These are phyloP conservation scores for Bubo scandiacus DNA, from an alignment of 2,113 vertebrate species.

Conservation along the genomic window DNA sequence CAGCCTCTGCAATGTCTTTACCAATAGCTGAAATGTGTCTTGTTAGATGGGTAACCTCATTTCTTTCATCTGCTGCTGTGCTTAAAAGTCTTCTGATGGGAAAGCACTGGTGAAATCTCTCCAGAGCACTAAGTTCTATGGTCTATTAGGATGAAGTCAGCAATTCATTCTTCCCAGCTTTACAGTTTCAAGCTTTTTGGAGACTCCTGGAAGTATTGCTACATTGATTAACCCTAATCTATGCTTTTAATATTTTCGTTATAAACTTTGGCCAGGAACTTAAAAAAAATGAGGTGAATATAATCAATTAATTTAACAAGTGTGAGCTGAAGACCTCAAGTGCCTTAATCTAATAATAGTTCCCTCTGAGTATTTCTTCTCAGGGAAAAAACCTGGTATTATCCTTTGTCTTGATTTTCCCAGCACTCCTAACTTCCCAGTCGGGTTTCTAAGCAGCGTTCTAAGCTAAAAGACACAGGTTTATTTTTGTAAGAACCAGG, in stretches of 20 bases:
- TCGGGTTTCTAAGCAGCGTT: neutral
- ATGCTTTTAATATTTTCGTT: neutral
- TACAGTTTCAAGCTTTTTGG: neutral
- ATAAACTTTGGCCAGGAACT: neutral
- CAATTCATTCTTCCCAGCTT: neutral
- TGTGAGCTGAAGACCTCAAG: neutral
- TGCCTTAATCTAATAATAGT: neutral
- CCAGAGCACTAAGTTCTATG: neutral
- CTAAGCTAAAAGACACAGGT: neutral
- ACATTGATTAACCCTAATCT: neutral
- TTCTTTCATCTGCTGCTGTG: neutral
- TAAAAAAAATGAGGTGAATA: neutral
- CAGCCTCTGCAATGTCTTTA: neutral
- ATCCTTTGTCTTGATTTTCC: neutral
- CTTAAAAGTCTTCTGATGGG: neutral
- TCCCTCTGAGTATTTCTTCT: neutral
- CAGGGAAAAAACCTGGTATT: neutral
- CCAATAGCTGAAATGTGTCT: neutral
- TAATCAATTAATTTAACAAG: neutral
- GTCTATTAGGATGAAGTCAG: neutral
- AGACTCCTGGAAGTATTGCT: neutral
- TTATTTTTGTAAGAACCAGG: neutral
- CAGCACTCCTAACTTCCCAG: neutral
- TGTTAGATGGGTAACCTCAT: neutral
- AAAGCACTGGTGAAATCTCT: neutral